phyloP scores from a whole-genome alignment of 2,113 vertebrate species.

The Salminus brasiliensis region DNA sequence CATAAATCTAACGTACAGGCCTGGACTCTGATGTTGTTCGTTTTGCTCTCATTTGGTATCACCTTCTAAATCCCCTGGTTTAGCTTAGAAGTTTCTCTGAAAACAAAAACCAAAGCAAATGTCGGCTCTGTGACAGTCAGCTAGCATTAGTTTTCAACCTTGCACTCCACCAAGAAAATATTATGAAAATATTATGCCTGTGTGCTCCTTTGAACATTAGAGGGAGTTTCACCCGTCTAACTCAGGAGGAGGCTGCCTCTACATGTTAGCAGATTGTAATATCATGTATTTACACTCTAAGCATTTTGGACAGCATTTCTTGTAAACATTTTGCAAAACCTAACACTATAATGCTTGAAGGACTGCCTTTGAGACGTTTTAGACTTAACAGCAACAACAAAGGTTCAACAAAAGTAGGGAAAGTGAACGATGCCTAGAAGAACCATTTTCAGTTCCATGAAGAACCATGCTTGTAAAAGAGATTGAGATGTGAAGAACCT shows the following conservation, averaged over 20 bases:
- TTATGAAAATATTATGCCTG: neutral
- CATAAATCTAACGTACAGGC: neutral
- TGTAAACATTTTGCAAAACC: neutral
- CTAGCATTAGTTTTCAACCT: neutral
- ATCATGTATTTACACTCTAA: neutral
- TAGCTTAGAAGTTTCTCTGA: neutral
- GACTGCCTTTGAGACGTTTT: too few relatives aligned
- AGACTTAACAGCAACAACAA: too few relatives aligned
- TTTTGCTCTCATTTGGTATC: neutral
- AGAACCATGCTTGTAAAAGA: too few relatives aligned
- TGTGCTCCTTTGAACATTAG: neutral
- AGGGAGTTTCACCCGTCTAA: neutral
- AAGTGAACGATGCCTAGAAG: too few relatives aligned
- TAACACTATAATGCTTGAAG: neutral
- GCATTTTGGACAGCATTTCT: neutral
- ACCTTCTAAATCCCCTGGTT: neutral
- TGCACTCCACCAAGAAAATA: neutral
- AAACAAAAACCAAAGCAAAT: neutral
- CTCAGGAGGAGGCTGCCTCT: neutral
- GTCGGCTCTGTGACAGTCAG: neutral
- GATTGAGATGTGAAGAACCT: too few relatives aligned
- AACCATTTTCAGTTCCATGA: too few relatives aligned
- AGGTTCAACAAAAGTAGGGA: too few relatives aligned
- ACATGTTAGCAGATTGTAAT: neutral
- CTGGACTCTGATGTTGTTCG: neutral